Evolutionary conservation across 2,113 vertebrate species (phyloP).

Genomic region (Tapirus terrestris): DNA sequence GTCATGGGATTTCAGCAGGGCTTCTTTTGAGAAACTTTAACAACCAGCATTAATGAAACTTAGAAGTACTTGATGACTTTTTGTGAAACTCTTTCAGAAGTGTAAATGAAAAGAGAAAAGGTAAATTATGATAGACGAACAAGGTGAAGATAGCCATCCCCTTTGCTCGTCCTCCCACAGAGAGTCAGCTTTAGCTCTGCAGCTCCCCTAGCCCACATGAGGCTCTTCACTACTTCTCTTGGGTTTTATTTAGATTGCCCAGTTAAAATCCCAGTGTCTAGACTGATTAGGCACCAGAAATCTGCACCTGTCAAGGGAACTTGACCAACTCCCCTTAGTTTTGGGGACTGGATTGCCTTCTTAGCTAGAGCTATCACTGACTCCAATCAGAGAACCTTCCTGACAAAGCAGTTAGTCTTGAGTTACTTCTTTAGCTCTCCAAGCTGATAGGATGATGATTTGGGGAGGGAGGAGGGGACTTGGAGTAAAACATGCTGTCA

Average conservation of each 20-base stretch:
- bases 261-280: not conserved
- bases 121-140: not conserved
- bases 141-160: not conserved
- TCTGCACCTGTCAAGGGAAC: not conserved
- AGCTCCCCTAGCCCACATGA: not conserved
- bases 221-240: not conserved
- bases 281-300: not conserved
- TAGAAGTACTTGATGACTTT: not conserved
- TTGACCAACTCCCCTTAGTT: not conserved
- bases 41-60: conserved; percentile 43
- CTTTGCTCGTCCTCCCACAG: not conserved
- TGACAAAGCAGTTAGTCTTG: not conserved
- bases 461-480: not conserved
- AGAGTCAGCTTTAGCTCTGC: not conserved
- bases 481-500: not conserved
- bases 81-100: not conserved
- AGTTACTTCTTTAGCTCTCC: not conserved
- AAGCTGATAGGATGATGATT: not conserved
- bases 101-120: not conserved
- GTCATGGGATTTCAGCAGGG: conserved; percentile 27
- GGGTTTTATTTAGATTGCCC: not conserved
- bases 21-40: conserved; percentile 47
- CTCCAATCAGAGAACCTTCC: not conserved
- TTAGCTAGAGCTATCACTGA: not conserved
- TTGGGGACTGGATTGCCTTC: not conserved